These are phyloP conservation scores for Penelope pileata DNA, from an alignment of 2,113 vertebrate species.

Conservation along the genomic window DNA sequence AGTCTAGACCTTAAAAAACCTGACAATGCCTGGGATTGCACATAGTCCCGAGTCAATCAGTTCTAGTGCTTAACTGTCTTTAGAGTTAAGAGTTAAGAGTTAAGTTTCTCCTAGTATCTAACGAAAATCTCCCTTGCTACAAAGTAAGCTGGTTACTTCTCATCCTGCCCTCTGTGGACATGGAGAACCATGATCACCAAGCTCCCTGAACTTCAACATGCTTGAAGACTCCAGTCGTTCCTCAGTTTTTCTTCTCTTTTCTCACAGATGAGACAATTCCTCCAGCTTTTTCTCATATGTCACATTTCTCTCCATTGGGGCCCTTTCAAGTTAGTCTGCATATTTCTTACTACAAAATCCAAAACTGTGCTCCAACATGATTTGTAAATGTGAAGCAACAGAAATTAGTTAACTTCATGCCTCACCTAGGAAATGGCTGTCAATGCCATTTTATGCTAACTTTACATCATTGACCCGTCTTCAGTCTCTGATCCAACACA, in stretches of 20 bases:
- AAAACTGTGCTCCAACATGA: neutral
- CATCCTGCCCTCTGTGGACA: neutral
- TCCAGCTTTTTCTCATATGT: neutral
- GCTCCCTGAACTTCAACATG: neutral
- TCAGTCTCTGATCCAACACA: neutral
- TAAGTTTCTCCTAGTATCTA: slow-evolving; percentile 4
- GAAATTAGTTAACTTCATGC: neutral
- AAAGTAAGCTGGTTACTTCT: neutral
- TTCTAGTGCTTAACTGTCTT: neutral
- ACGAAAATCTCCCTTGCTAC: neutral
- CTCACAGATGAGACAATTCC: neutral
- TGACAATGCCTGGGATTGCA: neutral
- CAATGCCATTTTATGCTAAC: neutral
- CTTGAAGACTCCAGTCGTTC: neutral
- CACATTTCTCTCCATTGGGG: neutral
- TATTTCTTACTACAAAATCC: neutral
- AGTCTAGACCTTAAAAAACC: neutral
- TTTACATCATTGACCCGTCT: neutral
- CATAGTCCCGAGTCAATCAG: neutral
- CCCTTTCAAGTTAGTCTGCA: neutral
- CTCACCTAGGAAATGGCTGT: neutral
- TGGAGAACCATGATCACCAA: neutral
- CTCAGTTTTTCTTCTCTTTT: neutral
- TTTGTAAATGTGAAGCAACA: neutral
- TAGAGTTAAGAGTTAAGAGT: neutral